phyloP scores from a whole-genome alignment of 2,113 vertebrate species.

The Corynorhinus townsendii region DNA sequence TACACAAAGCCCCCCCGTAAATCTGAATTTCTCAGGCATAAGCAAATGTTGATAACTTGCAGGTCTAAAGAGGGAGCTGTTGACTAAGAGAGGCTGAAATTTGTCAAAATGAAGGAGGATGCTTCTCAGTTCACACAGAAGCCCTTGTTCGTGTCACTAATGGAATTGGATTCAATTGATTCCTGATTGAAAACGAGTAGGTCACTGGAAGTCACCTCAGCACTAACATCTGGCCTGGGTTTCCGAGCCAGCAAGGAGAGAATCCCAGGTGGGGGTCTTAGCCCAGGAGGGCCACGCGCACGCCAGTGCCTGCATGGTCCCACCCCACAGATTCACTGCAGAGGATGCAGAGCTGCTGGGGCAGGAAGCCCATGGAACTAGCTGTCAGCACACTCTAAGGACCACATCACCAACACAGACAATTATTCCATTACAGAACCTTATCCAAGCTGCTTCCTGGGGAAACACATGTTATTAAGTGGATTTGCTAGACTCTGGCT shows the following conservation, averaged over 20 bases:
- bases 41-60: slow-evolving; percentile 42
- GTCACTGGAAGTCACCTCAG: not conserved
- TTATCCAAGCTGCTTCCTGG: too few relatives aligned
- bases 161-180: slow-evolving; percentile 29
- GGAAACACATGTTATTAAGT: not conserved
- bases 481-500: not conserved
- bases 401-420: not conserved
- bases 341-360: not conserved
- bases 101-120: not conserved
- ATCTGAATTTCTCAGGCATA: slow-evolving; percentile 44
- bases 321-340: not conserved
- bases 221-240: too few relatives aligned
- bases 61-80: slow-evolving; percentile 81
- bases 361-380: not conserved
- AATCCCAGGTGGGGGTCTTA: too few relatives aligned
- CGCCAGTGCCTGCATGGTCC: too few relatives aligned
- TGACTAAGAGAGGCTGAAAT: slow-evolving; percentile 71
- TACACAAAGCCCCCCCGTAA: not conserved
- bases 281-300: too few relatives aligned
- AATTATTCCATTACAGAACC: not conserved
- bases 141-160: not conserved
- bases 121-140: slow-evolving; percentile 23
- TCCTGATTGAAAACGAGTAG: slow-evolving; percentile 25
- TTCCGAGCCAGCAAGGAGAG: too few relatives aligned
- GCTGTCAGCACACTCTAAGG: not conserved